A percentile compares a stretch with the other conserved stretches of the same genome.
Evolutionary conservation across 1,140 invertebrate species (phyloP).

Genomic region (Gonatopus flavifemur): DNA sequence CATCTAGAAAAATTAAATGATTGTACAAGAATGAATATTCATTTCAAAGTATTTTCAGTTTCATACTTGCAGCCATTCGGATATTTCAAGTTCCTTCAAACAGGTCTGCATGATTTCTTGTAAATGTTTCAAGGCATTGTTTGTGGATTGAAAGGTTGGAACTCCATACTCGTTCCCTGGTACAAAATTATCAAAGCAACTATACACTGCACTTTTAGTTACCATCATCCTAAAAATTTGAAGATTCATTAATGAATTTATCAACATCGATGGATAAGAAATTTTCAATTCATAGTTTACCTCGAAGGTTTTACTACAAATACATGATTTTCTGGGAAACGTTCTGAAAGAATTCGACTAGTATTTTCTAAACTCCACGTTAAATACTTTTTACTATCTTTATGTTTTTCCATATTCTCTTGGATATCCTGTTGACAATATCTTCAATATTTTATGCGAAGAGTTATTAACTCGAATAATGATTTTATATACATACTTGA

Average conservation of each 20-base stretch:
- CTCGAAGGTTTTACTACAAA: slow-evolving; percentile 72
- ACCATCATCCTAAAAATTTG: slow-evolving; percentile 68
- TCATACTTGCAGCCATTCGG: too few relatives aligned
- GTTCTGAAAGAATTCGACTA: slow-evolving; percentile 65
- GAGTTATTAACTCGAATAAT: background rate
- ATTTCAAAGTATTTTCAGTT: too few relatives aligned
- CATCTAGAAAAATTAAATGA: too few relatives aligned
- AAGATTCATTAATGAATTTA: slow-evolving; percentile 6
- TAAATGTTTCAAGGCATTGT: slow-evolving; percentile 70
- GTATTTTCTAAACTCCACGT: slow-evolving; percentile 80
- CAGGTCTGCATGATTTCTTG: slow-evolving; percentile 59
- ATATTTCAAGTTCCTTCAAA: slow-evolving; percentile 11
- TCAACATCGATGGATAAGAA: slow-evolving; percentile 1
- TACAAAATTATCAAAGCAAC: slow-evolving; percentile 87
- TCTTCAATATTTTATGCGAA: background rate
- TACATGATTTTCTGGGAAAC: slow-evolving; percentile 72
- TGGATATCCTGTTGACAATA: slow-evolving; percentile 68
- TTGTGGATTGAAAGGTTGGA: slow-evolving; percentile 70
- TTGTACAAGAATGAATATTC: too few relatives aligned
- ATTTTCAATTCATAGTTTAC: slow-evolving; percentile 43
- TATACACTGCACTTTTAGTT: slow-evolving; percentile 68
- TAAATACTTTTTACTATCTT: slow-evolving; percentile 71
- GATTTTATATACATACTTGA: slow-evolving; percentile 62
- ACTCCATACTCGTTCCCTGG: slow-evolving; percentile 72
- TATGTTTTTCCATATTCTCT: slow-evolving; percentile 75